Evolutionary conservation across 2,113 vertebrate species (phyloP), one percentile per base, ranked within the genome.

Genomic region (Lepidothrix coronata): DNA sequence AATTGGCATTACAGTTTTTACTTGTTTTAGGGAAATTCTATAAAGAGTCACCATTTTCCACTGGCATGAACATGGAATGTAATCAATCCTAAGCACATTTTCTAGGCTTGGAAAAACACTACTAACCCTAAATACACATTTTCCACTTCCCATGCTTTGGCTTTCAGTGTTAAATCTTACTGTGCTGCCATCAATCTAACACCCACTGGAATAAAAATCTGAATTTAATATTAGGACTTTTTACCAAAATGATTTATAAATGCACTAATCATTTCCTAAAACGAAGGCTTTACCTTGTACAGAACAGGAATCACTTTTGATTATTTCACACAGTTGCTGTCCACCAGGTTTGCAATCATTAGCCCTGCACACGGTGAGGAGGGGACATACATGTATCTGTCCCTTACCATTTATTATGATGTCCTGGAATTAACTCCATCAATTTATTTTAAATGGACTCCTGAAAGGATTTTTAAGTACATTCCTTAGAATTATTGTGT

Each of bases 371-470:
- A 54, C 37, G 46, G 35, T 16, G 14, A 72, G 63, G 19, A 73
- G 14, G 33, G 87, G 79, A 96, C 93, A 79, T 65, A 8, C 81
- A 59, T 81, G 93, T 85, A 96, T 85, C 74, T 91, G 93, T 97
- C 96, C 76, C 85, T 96, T 96, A 68, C 54, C 91, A 90, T 98
- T 96, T 92, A 93, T 94, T 95, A 96, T 71, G 84, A 66, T 86
- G 63, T 91, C 91, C 49, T 91, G 55, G 95, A 98, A 97, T 97
- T 97, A 97, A 97, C 96, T 95, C 90, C 27, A 98, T 97, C 96
- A 95, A 97, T 98, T 98, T 94, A 94, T 94, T 97, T 97, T 97
- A 98, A 98, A 98, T 97, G 91, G 89, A 96, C 91, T 97, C 66
- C 72, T 81, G 85, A 70, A 95, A 92, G 94, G 97, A 97, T 89